Evolutionary conservation across 2,113 vertebrate genomes (phyloP).

Genomic region (Noctilio leporinus): DNA sequence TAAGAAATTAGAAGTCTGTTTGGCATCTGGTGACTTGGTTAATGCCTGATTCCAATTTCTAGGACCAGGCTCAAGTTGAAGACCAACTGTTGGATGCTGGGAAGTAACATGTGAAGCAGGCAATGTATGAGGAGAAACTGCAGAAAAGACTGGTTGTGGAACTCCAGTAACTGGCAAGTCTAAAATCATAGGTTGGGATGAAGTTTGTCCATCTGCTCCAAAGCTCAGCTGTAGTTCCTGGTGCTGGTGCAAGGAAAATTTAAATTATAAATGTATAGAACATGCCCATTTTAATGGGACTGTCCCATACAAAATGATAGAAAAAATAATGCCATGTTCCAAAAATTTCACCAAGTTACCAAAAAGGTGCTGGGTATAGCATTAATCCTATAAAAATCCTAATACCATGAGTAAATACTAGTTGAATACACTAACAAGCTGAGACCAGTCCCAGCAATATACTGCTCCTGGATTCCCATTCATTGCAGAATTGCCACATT

Average conservation of each 20-base stretch:
- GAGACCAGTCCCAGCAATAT: slow-evolving; percentile 8
- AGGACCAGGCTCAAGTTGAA: slow-evolving; percentile 29
- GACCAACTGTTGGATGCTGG: slow-evolving; percentile 5
- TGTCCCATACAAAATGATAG: neutral
- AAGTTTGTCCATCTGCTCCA: slow-evolving; percentile 75
- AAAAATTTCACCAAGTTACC: slow-evolving; percentile 22
- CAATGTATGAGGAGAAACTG: slow-evolving; percentile 50
- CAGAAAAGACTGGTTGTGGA: slow-evolving; percentile 66
- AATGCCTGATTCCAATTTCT: slow-evolving; percentile 34
- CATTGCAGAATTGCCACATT: slow-evolving; percentile 1
- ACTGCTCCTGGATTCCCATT: neutral
- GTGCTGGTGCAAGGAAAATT: slow-evolving; percentile 57
- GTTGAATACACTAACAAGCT: neutral
- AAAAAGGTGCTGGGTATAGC: neutral
- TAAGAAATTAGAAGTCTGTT: slow-evolving; percentile 34
- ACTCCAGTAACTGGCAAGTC: slow-evolving; percentile 41
- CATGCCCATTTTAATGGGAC: neutral
- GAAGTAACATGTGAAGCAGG: slow-evolving; percentile 33
- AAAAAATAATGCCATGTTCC: slow-evolving; percentile 30
- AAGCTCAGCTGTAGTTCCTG: slow-evolving; percentile 76
- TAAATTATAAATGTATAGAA: neutral
- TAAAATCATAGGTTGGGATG: slow-evolving; percentile 29
- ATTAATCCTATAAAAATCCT: slow-evolving; percentile 13
- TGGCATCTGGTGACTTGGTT: slow-evolving; percentile 9
- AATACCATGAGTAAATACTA: slow-evolving; percentile 25